These are phyloP conservation scores for Calephelis nemesis DNA, from an alignment of 1,140 invertebrate genomes.

Conservation along the genomic window DNA sequence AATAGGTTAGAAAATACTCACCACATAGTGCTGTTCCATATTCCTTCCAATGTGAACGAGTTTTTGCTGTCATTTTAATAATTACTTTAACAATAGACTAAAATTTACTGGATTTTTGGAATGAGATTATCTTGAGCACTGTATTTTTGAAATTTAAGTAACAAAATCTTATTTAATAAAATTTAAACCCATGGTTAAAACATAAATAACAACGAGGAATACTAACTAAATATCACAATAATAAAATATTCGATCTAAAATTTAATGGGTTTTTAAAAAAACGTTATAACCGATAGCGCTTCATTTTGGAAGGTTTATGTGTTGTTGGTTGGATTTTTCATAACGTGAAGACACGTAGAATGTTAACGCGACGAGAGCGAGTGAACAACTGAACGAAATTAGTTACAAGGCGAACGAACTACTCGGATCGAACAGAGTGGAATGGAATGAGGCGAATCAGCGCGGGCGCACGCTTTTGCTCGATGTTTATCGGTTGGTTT, in stretches of 20 bases:
- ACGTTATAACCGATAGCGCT: constrained; percentile 77
- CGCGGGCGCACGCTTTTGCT: constrained; percentile 75
- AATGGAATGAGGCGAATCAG: constrained; percentile 71
- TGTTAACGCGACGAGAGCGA: constrained; percentile 63
- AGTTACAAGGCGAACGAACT: constrained; percentile 54
- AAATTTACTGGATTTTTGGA: constrained; percentile 68
- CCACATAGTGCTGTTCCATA: constrained; percentile 78
- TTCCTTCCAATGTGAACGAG: constrained; percentile 78
- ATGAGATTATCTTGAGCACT: constrained; percentile 78
- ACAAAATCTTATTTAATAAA: constrained; percentile 62
- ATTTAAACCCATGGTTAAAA: constrained; percentile 67
- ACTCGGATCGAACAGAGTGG: constrained; percentile 54
- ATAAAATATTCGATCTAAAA: constrained; percentile 74
- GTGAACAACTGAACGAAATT: constrained; percentile 63
- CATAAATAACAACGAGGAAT: constrained; percentile 71
- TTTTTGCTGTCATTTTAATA: constrained; percentile 70
- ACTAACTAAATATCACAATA: constrained; percentile 77
- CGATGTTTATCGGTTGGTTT: constrained; percentile 63
- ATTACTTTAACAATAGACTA: constrained; percentile 48
- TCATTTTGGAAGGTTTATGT: constrained; percentile 77
- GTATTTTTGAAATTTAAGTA: constrained; percentile 57
- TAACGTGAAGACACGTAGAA: constrained; percentile 62
- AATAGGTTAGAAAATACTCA: constrained; percentile 74
- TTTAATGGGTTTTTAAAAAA: constrained; percentile 66
- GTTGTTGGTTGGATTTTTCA: constrained; percentile 73